Base-by-base conservation (phyloP, 64 coral and sea anemone species). In the Porites lutea region DNA sequence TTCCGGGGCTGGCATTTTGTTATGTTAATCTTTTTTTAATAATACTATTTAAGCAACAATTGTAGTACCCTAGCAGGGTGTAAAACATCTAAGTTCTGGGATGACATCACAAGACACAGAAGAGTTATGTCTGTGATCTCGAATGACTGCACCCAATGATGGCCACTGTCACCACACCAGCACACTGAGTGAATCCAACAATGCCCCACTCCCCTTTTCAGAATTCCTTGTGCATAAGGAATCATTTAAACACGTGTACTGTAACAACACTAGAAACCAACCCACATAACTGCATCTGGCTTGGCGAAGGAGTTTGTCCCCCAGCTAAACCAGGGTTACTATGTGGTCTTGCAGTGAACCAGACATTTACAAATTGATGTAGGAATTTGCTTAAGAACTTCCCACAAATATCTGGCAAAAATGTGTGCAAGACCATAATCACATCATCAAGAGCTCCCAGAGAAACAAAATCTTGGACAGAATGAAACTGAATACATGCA, bases 291-390 rank as follows among this genome's bases (percentile, higher is more conserved):
- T 96, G 78, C 45, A 72, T 87, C 92, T 94, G 75, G 88, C 72
- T 88, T 93, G 95, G 88, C 92, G 95, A 96, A 96, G 95, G 92
- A 89, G 92, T 85, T 81, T 94, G 86, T 90, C 87, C 82, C 91
- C 90, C 72, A 87, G 71, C 16, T 46, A 61, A 58, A 75, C 72
- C 83, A 74, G 50, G 82, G 75, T 90, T 96, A 77, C 13, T 96
- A 43, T 96, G 4, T 68, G 95, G 90, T 92, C 90, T 22, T 86
- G 86, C 65, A 18, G 77, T 48, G 75, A 16, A 50, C 89, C 95
- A 96, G 88, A 79, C 59, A 52, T 77, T 78, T 90, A 93, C 59
- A 80, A 2, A 46, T n/a, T 87, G 72, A 60, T 87, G 87, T 91
- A 80, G 82, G 88, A 23, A 72, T 59, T 20, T 62, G 21, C 54